Base-by-base conservation (phyloP, 2,888 invertebrate species). In the Hyposoter didymator region DNA sequence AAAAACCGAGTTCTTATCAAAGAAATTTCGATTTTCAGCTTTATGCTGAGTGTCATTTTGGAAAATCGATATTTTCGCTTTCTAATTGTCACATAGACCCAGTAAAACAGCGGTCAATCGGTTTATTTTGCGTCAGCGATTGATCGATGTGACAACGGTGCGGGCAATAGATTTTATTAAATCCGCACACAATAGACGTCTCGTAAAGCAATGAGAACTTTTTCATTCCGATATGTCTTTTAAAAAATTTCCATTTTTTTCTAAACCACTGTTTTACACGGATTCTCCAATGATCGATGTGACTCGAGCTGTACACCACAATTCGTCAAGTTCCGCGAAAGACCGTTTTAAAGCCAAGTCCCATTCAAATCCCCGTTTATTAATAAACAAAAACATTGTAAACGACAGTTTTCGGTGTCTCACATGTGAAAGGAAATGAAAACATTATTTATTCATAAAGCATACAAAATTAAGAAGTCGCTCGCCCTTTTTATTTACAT, bases 111-210 rank as follows among this genome's bases (percentile, higher is more conserved):
- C 14, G 32, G 39, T 45, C 19, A 17, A 49, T 74, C 49, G 35
- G 17, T 74, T 49, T 43, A 35, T 52, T 64, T 28, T 75, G 75
- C 49, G 39, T 79, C 59, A 55, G 35, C 43, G 74, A 43, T 39
- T 82, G 17, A 55, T 64, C 14, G 19, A 66, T 47, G 43, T n/a
- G 78, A 79, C 62, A 45, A 22, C 67, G 49, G 82, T 82, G 79
- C 85, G 82, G 85, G 85, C 85, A 83, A 85, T 76, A 75, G 43
- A 49, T 45, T 80, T 67, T 62, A 62, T 14, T 47, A 76, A 85
- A 79, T 85, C 80, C 85, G 80, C 79, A 80, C 85, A 72, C 79
- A 67, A 72, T 73, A 72, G 19, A 69, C 45, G 43, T 35, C 8
- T 39, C 8, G 14, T 45, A 28, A 19, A 32, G 32, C 43, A 19